These are phyloP conservation scores for Megaleporinus macrocephalus DNA, from an alignment of 2,113 vertebrate species.

Conservation along the genomic window DNA sequence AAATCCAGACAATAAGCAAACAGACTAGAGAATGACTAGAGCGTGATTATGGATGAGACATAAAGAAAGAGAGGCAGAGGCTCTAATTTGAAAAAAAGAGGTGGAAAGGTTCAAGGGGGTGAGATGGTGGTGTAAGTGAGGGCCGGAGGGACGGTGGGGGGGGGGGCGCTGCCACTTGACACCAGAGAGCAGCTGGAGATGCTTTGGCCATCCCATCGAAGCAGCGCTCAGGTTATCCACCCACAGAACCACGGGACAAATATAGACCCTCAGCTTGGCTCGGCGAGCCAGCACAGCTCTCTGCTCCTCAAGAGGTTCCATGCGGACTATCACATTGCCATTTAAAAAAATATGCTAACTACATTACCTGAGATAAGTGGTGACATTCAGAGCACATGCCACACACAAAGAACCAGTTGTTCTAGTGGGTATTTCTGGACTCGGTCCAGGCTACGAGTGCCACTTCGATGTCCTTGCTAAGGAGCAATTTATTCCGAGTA, in stretches of 20 bases:
- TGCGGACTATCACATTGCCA: conserved; percentile 34
- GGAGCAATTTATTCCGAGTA: background rate
- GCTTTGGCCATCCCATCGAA: conserved; percentile 72
- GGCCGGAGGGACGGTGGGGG: background rate
- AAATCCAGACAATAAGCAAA: background rate
- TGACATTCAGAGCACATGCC: conserved; percentile 12
- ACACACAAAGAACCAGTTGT: conserved; percentile 3
- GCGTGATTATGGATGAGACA: no score
- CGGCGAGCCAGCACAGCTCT: conserved; percentile 22
- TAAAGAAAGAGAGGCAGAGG: background rate
- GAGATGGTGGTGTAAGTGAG: conserved; percentile 16
- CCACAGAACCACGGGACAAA: conserved; percentile 53
- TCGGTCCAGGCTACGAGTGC: background rate
- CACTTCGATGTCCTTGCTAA: conserved; percentile 9
- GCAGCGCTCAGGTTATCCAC: conserved; percentile 65
- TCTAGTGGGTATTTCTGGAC: background rate
- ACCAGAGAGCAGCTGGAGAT: conserved; percentile 82
- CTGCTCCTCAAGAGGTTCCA: conserved; percentile 45
- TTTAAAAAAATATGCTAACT: conserved; percentile 35
- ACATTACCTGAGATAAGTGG: conserved; percentile 5
- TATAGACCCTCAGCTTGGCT: conserved; percentile 57
- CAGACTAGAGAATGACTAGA: no score
- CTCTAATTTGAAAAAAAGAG: conserved; percentile 20
- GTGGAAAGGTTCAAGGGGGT: conserved; percentile 13
- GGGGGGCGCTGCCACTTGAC: conserved; percentile 65